Percentiles rank a stretch among this genome's conserved stretches.
phyloP scores from a whole-genome alignment of 2,113 vertebrate genomes.

The Vidua macroura region DNA sequence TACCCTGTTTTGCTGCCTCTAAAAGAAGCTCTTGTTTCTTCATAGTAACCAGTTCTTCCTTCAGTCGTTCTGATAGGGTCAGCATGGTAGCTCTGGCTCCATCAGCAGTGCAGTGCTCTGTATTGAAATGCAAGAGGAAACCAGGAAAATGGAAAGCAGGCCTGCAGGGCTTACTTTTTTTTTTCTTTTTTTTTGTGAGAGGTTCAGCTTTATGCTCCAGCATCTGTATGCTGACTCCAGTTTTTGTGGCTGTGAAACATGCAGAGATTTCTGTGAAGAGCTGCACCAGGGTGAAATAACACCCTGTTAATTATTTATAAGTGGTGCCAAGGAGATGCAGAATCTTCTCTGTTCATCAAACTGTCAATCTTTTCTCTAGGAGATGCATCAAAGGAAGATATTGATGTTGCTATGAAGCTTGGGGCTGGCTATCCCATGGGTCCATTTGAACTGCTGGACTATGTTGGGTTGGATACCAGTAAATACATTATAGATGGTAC shows the following conservation, averaged over 20 bases:
- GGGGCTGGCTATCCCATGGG: slow-evolving; percentile 97
- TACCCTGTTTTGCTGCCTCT: not conserved
- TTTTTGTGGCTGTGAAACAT: slow-evolving; percentile 18
- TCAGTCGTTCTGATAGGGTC: not conserved
- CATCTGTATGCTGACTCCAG: not conserved
- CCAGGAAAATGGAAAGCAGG: not conserved
- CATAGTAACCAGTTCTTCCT: not conserved
- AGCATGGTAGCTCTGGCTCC: not conserved
- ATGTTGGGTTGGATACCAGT: slow-evolving; percentile 90
- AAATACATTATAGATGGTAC: slow-evolving; percentile 95
- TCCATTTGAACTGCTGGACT: slow-evolving; percentile 94
- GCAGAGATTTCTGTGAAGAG: slow-evolving; percentile 37
- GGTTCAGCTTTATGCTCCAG: not conserved
- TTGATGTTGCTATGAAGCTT: slow-evolving; percentile 93
- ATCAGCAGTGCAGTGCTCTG: not conserved
- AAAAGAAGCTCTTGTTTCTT: not conserved
- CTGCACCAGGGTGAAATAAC: slow-evolving; percentile 31
- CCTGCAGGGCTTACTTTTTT: not conserved
- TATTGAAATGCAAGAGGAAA: not conserved
- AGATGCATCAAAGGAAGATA: slow-evolving; percentile 96
- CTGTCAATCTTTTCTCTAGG: slow-evolving; percentile 76
- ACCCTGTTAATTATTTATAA: slow-evolving; percentile 51
- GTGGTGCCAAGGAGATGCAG: not conserved
- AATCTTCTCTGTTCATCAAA: slow-evolving; percentile 53
- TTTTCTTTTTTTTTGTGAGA: not conserved